Conservation (phyloP, 2,888 invertebrate genomes). For the Onthophagus sagittarius region DNA sequence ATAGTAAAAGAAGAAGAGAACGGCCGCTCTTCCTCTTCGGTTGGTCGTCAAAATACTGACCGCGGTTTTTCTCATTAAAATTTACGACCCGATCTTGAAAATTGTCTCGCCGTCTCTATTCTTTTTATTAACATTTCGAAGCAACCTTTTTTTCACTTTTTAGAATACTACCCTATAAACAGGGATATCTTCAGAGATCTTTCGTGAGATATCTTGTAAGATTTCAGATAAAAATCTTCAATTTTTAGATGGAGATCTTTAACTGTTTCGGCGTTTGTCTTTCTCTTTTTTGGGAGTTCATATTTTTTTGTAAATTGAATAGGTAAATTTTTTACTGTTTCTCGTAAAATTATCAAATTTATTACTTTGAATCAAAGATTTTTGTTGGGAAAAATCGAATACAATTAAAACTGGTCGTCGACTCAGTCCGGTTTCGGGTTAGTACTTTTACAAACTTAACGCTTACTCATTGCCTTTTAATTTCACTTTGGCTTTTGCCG, state of each 20-base stretch:
- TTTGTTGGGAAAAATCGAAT: too few relatives aligned
- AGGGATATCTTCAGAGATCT: too few relatives aligned
- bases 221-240: not conserved
- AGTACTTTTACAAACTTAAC: not conserved
- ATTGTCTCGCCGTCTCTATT: not conserved
- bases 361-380: too few relatives aligned
- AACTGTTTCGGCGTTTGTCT: not conserved
- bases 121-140: not conserved
- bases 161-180: not conserved
- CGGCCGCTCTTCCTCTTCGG: too few relatives aligned
- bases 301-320: not conserved
- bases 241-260: not conserved
- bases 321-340: not conserved
- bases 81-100: not conserved
- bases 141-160: not conserved
- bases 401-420: not conserved
- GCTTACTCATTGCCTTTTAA: slow-evolving; percentile 2
- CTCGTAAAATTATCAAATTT: not conserved
- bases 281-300: not conserved
- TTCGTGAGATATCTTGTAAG: not conserved
- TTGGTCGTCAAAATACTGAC: not conserved
- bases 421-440: not conserved
- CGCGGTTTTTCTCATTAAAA: not conserved
- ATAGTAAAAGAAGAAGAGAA: too few relatives aligned
- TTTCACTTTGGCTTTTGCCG: not conserved